Evolutionary conservation across 2,113 vertebrate species (phyloP), one percentile per base, ranked within the genome.

Genomic region (Gambusia holbrooki): DNA sequence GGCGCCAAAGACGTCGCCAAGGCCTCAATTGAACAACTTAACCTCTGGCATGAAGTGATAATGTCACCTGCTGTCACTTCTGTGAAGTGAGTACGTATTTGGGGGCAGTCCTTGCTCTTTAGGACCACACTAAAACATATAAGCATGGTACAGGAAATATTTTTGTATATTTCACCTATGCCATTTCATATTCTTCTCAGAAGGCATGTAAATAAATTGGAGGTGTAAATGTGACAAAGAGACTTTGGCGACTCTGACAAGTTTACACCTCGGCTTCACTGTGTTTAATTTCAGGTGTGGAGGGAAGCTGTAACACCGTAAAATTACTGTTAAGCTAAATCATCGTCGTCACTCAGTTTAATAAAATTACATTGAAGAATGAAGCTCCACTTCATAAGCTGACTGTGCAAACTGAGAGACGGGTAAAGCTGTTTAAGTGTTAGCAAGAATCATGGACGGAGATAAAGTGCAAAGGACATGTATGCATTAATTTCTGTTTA

Each of bases 81-180:
- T 93, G 91, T 95, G 94, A 95, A 95, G 94, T 95, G 92, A 87
- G 73, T 85, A 70, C 87, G 84, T 90, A 82, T 87, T 76, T n/a
- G 73, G 75, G 61, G 29, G 42, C 35, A 77, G 66, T 76, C 79
- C 80, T 79, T 87, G 78, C 85, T 87, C 88, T 84, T 81, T 74
- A 76, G 88, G 67, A 69, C 82, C 82, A 85, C 87, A 82, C 84
- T 80, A 75, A 58, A 84, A 90, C 73, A 80, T 91, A 70, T 90
- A 86, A 87, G 84, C 88, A 87, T 91, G 93, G 93, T 93, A 92
- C 94, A 91, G 89, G 88, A 93, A 88, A 90, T 94, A 93, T 93
- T 93, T 94, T 94, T 94, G 83, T 93, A 93, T 87, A 85, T 93
- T 90, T 90, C 87, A 86, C 82, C 71, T 86, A 84, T 90, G 87